phyloP scores from a whole-genome alignment of 2,113 vertebrate species.

The Entosphenus tridentatus region DNA sequence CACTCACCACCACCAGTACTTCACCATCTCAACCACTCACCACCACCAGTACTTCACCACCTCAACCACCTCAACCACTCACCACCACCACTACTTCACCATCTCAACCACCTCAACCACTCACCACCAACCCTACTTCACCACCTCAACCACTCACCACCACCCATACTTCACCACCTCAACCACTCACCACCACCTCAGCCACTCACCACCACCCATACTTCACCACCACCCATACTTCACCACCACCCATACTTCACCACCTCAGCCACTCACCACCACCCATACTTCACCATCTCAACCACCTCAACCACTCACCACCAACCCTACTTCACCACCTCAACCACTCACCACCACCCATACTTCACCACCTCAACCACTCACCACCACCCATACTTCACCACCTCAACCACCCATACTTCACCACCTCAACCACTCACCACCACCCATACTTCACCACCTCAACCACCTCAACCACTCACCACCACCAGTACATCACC shows the following conservation, averaged over 20 bases:
- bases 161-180: constrained; percentile 16
- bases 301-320: no score
- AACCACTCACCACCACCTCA: constrained; percentile 11
- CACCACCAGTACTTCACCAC: not conserved
- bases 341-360: constrained; percentile 40
- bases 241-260: no score
- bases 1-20: no score
- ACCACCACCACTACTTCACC: no score
- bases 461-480: no score
- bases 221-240: no score
- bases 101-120: constrained; percentile 4
- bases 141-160: constrained; percentile 9
- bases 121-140: constrained; percentile 7
- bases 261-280: no score
- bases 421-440: constrained; percentile 12
- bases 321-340: constrained; percentile 44
- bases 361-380: not conserved
- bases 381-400: no score
- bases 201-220: constrained; percentile 4
- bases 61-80: not conserved
- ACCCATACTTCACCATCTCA: no score
- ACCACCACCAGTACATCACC: no score
- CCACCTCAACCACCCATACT: constrained; percentile 13
- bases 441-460: constrained; percentile 10
- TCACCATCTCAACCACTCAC: no score